Evolutionary conservation across 92 coral and sea anemone species (phyloP).

Genomic region (Pocillopora meandrina): DNA sequence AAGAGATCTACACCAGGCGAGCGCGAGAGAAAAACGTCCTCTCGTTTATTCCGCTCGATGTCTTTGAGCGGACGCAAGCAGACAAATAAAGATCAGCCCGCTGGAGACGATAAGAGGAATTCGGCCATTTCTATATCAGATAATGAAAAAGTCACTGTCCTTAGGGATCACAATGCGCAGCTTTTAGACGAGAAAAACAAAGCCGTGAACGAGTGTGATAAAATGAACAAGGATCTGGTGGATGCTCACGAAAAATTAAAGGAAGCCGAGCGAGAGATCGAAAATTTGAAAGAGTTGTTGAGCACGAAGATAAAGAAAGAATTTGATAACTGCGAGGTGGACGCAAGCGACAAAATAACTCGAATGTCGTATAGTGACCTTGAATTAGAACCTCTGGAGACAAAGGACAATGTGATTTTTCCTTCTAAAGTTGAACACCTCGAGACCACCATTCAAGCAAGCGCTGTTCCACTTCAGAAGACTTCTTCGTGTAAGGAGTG

Average conservation of each 20-base stretch:
- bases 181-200: constrained; percentile 66
- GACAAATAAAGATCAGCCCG: constrained; percentile 48
- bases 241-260: constrained; percentile 68
- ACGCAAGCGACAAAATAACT: constrained; percentile 21
- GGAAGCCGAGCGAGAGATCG: constrained; percentile 75
- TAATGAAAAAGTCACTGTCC: constrained; percentile 60
- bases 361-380: constrained; percentile 29
- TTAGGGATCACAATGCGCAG: constrained; percentile 65
- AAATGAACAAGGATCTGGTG: constrained; percentile 66
- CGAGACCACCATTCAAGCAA: constrained; percentile 79
- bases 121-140: constrained; percentile 71
- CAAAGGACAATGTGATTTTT: constrained; percentile 50
- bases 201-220: constrained; percentile 67
- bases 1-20: constrained; percentile 73
- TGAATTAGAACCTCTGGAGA: constrained; percentile 12
- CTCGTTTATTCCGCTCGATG: constrained; percentile 77
- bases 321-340: constrained; percentile 38
- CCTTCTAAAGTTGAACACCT: constrained; percentile 84
- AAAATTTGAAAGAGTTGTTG: constrained; percentile 77
- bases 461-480: constrained; percentile 69
- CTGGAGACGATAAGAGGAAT: constrained; percentile 59
- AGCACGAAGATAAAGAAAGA: constrained; percentile 45
- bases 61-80: constrained; percentile 76
- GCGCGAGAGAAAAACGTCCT: constrained; percentile 60
- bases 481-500: constrained; percentile 86